Conservation (phyloP, 2,797 vertebrate species). For the Labeo calbasu region DNA sequence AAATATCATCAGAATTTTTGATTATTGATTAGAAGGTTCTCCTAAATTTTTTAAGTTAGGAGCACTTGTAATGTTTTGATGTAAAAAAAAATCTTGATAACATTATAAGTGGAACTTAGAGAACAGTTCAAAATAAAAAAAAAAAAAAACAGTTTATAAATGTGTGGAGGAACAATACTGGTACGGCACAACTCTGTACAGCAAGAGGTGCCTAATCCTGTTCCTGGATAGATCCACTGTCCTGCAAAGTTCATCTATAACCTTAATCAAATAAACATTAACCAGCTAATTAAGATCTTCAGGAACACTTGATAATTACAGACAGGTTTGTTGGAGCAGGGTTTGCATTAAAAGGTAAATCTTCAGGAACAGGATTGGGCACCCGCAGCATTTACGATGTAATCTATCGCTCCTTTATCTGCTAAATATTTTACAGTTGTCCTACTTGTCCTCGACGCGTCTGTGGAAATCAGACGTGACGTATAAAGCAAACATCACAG, state of each 20-base stretch:
- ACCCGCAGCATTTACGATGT: neutral
- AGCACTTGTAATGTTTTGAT: too few species aligned
- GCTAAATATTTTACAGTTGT: constrained; percentile 24
- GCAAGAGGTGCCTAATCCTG: neutral
- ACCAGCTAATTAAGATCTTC: constrained; percentile 8
- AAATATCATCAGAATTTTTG: too few species aligned
- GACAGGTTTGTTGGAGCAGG: neutral
- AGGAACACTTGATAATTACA: neutral
- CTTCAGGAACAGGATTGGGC: neutral
- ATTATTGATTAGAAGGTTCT: too few species aligned
- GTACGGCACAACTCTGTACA: neutral
- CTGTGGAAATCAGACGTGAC: constrained; percentile 21
- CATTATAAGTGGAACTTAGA: too few species aligned
- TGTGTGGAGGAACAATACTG: constrained; percentile 1
- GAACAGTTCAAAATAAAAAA: too few species aligned
- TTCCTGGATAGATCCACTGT: neutral
- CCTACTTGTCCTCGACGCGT: constrained; percentile 16
- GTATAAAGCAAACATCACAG: neutral
- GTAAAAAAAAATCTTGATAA: too few species aligned
- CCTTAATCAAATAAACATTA: neutral
- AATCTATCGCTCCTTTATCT: neutral
- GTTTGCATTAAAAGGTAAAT: neutral
- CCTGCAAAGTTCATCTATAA: neutral
- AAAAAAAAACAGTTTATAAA: neutral
- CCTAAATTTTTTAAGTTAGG: too few species aligned